Base-by-base conservation (phyloP, 2,113 vertebrate species). In the Pygoscelis antarcticus region DNA sequence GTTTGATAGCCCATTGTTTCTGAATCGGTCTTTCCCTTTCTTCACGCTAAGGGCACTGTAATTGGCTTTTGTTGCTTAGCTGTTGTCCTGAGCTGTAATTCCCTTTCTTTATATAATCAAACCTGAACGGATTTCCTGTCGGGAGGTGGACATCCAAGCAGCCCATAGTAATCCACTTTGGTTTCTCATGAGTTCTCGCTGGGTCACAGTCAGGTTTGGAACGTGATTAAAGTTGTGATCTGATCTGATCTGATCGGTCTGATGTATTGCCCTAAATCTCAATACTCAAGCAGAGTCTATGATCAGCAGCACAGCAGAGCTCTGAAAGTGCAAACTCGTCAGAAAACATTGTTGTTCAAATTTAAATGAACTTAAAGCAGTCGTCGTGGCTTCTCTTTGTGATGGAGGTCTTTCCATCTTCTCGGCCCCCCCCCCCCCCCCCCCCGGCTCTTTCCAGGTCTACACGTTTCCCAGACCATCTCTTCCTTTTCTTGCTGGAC, bases 51-150 rank as follows among this genome's bases (percentile, higher is more conserved):
- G 64, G 55, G 26, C 42, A 52, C 49, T 89, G 0, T 44, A 74
- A 49, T 18, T 96, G 79, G 78, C 90, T 94, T 95, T 92, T 94
- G 94, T 96, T 95, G 46, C 54, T 77, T 74, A 22, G 76, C n/a
- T 11, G 52, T 46, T 80, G 71, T 86, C n/a, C 47, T 57, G 51
- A 69, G 34, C 38, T 1, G 5, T 92, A 92, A 83, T 92, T 68
- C 40, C 38, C 32, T 85, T 91, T 89, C 36, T 62, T 96, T 91
- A 66, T 65, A 34, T 94, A 95, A 91, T 89, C 62, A 69, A 79
- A 95, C 65, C 40, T 76, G 81, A 81, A 54, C 40, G 76, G 91
- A 72, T 95, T 94, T 92, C 61, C 91, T 94, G 61, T 54, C n/a
- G 40, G 90, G 74, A 75, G 68, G 36, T 60, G 80, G 52, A 10